Evolutionary conservation across 2,888 invertebrate genomes (phyloP), one percentile per base, ranked within the genome.

Genomic region (Eulithis prunata): DNA sequence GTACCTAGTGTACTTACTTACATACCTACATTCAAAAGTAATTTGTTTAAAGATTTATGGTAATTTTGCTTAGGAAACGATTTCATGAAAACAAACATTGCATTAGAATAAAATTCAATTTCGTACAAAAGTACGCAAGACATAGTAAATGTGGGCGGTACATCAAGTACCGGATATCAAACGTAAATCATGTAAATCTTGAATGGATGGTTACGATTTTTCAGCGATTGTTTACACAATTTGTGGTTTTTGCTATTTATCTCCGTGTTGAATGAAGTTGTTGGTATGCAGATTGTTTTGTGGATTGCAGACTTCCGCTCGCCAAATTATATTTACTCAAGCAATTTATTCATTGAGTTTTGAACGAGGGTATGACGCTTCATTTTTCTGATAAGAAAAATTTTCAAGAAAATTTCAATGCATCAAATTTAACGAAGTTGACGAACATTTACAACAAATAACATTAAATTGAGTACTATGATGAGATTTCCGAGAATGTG

Each of bases 211-310:
- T 10, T 28, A 54, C 54, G 56, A 64, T 61, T 61, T 64, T 68
- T 57, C 46, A 60, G 47, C 32, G 46, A 53, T 60, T 63, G 67
- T 63, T 63, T 67, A 59, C 28, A 60, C 57, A 45, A 49, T 43
- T 55, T 41, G 49, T 14, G 13, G 41, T 41, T 38, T n/a, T 52
- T 57, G 58, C 46, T 38, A 57, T 64, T 64, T 61, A 64, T 68
- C 47, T 51, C 10, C 28, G 56, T 52, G 53, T 43, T 57, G 60
- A 59, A 60, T 65, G 60, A 57, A 64, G 51, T 51, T 57, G 51
- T 57, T 62, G 32, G 38, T 55, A 38, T 49, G 38, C 28, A 14
- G 55, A 51, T 43, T 43, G 21, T 49, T 32, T 38, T 52, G 52
- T 32, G 11, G 14, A 56, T 56, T 56, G 38, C 11, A 28, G 21